Evolutionary conservation across 2,113 vertebrate genomes (phyloP), one percentile per base, ranked within the genome.

Genomic region (Centropus bengalensis): DNA sequence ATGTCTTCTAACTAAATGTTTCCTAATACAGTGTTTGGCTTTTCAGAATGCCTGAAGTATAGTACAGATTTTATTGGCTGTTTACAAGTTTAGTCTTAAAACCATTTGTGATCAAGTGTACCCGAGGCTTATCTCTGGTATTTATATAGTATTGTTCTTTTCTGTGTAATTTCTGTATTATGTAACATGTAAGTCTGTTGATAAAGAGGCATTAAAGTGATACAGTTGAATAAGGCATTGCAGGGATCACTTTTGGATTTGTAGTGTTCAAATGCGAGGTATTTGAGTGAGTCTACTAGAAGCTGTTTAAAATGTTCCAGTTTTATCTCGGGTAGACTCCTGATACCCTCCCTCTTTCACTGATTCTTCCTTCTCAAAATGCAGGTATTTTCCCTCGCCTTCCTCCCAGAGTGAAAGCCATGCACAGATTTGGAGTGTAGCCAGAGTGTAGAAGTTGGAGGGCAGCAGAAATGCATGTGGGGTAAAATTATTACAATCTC

Each of bases 191-290:
- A 67, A 38, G 85, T 88, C 36, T 73, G 38, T 67, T 81, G 75
- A 32, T 62, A 23, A 4, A 4, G 10, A 22, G 33, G 11, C 7
- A 12, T 63, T 78, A 12, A 59, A 68, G 42, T 24, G 9, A 22
- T 44, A 20, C 10, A 66, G 9, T 42, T 8, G 33, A 47, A 8
- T 49, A 60, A 17, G 0, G 0, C 36, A 13, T 51, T 5, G 0
- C 18, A 26, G 66, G 67, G 70, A 47, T 87, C 12, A 1, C 8
- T 63, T 77, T n/a, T 19, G 8, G 1, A 2, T 92, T 77, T 86
- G 19, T 55, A 44, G 15, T 47, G 28, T 24, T 92, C 20, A 75
- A 19, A 30, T 84, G 21, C 7, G 71, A 12, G 17, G 5, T 70
- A 42, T 22, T 38, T 68, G 15, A 47, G 18, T 62, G 21, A 54